Conservation (phyloP, 2,888 invertebrate species). For the Drosophila falleni region DNA sequence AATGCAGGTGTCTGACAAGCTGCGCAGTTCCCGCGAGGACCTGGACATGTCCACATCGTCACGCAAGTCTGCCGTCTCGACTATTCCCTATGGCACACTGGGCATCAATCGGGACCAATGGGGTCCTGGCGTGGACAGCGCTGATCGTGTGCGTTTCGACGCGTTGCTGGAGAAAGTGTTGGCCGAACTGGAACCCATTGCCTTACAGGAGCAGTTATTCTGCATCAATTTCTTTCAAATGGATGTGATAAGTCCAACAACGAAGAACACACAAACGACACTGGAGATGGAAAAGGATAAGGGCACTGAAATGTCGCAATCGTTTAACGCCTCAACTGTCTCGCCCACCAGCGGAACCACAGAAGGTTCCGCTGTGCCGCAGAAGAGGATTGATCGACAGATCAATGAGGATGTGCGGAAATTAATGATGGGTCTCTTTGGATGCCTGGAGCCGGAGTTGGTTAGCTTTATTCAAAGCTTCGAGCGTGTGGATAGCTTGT, state of each 20-base stretch:
- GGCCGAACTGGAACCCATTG: slow-evolving; percentile 95
- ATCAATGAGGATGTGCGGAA: slow-evolving; percentile 92
- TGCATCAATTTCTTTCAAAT: slow-evolving; percentile 96
- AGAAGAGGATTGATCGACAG: slow-evolving; percentile 89
- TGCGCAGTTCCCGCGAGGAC: slow-evolving; percentile 85
- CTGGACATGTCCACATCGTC: slow-evolving; percentile 84
- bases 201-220: slow-evolving; percentile 97
- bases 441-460: slow-evolving; percentile 94
- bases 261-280: slow-evolving; percentile 87
- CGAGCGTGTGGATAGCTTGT: slow-evolving; percentile 96
- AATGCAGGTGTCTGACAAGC: slow-evolving; percentile 82
- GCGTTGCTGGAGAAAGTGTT: slow-evolving; percentile 93
- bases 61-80: slow-evolving; percentile 83
- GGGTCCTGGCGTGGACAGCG: slow-evolving; percentile 88
- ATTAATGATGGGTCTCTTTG: slow-evolving; percentile 96
- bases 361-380: slow-evolving; percentile 75
- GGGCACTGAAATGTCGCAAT: slow-evolving; percentile 83
- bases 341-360: slow-evolving; percentile 53
- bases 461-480: slow-evolving; percentile 93
- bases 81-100: slow-evolving; percentile 86
- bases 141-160: slow-evolving; percentile 88
- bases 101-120: slow-evolving; percentile 89
- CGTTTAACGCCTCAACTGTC: slow-evolving; percentile 59
- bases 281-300: slow-evolving; percentile 85
- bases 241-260: slow-evolving; percentile 88